Evolutionary conservation across 2,888 invertebrate genomes (phyloP).

Genomic region (Ophion costatus): DNA sequence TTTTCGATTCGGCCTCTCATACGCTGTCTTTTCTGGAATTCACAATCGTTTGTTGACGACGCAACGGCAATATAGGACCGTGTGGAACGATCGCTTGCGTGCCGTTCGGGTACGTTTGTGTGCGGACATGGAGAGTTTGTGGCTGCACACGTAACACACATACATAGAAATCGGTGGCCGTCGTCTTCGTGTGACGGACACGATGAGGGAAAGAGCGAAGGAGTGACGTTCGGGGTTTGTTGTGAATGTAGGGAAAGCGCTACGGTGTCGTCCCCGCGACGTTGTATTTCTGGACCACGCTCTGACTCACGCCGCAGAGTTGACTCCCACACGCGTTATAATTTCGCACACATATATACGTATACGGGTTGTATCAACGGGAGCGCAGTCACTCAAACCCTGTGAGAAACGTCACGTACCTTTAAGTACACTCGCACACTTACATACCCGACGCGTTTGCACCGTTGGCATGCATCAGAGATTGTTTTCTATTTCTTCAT

Average conservation of each 20-base stretch:
- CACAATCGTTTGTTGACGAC: slow-evolving; percentile 48
- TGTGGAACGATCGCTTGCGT: neutral
- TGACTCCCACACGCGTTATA: slow-evolving; percentile 76
- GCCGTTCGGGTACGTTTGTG: neutral
- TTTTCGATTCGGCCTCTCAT: slow-evolving; percentile 26
- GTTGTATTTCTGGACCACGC: slow-evolving; percentile 77
- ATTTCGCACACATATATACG: slow-evolving; percentile 69
- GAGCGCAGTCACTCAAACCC: slow-evolving; percentile 40
- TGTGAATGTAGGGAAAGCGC: slow-evolving; percentile 73
- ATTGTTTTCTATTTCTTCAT: neutral
- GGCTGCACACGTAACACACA: neutral
- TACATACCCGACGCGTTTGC: neutral
- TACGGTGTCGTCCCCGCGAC: slow-evolving; percentile 54
- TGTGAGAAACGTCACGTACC: slow-evolving; percentile 56
- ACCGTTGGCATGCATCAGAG: no score
- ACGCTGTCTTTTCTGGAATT: slow-evolving; percentile 47
- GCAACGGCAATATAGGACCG: slow-evolving; percentile 7
- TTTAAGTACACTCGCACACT: slow-evolving; percentile 6
- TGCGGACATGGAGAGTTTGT: neutral
- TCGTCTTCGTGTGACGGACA: slow-evolving; percentile 10
- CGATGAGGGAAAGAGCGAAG: slow-evolving; percentile 53
- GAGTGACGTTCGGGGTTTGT: slow-evolving; percentile 75
- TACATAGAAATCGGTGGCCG: neutral
- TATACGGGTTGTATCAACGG: slow-evolving; percentile 25
- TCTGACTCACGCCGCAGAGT: slow-evolving; percentile 75